These are phyloP conservation scores for Laticauda laticaudata DNA, from an alignment of 2,113 vertebrate genomes.

Conservation along the genomic window DNA sequence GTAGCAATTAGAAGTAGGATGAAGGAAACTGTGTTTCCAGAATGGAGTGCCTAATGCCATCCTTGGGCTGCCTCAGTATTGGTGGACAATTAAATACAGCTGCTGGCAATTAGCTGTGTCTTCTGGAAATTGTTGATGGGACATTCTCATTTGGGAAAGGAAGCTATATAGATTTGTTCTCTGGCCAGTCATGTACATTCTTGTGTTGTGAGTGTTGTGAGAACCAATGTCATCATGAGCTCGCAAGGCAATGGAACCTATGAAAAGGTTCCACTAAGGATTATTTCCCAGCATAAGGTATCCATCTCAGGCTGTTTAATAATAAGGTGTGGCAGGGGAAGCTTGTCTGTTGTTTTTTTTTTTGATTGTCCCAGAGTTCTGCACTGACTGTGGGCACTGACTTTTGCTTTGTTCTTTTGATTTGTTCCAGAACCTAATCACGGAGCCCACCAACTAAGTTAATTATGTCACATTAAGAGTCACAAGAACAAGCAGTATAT, in stretches of 20 bases:
- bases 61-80: background rate
- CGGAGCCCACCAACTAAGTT: background rate
- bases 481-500: background rate
- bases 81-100: background rate
- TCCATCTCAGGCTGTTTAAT: background rate
- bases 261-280: background rate
- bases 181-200: background rate
- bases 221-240: background rate
- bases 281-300: background rate
- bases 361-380: no score
- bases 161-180: background rate
- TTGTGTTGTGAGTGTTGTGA: background rate
- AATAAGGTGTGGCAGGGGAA: background rate
- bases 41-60: background rate
- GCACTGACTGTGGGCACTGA: background rate
- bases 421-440: background rate
- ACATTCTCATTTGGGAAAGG: background rate
- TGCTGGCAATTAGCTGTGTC: background rate
- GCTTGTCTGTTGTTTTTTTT: background rate
- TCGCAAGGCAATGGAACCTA: background rate
- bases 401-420: background rate
- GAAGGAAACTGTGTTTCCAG: background rate
- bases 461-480: background rate
- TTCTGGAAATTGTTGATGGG: background rate
- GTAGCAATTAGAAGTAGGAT: background rate